These are phyloP conservation scores for Nyleta sp. DNA, from an alignment of 2,888 invertebrate genomes.

Conservation along the genomic window DNA sequence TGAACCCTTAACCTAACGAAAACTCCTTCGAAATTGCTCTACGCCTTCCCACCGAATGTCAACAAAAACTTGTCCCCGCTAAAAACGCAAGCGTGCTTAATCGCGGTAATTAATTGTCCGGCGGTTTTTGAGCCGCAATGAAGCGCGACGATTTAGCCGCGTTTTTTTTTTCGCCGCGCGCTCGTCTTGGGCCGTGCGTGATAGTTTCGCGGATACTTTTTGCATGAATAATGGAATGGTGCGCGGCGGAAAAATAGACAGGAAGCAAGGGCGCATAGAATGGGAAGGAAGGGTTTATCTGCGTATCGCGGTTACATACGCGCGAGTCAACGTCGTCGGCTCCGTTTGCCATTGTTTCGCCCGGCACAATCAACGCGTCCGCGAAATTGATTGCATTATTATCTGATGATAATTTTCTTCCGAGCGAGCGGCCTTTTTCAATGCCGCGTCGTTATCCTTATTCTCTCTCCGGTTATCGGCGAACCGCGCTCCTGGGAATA, in stretches of 20 bases:
- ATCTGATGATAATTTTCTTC: slow-evolving; percentile 53
- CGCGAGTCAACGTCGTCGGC: slow-evolving; percentile 29
- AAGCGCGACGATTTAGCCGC: slow-evolving; percentile 1
- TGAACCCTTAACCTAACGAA: too few relatives aligned
- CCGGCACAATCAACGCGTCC: slow-evolving; percentile 45
- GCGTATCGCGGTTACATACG: slow-evolving; percentile 43
- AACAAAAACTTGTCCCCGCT: too few relatives aligned
- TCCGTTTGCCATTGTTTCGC: slow-evolving; percentile 50
- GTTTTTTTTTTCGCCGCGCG: not conserved
- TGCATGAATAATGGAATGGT: slow-evolving; percentile 35
- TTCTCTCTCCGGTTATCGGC: slow-evolving; percentile 37
- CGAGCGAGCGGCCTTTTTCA: slow-evolving; percentile 47
- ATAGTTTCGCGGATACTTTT: slow-evolving; percentile 23
- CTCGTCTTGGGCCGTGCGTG: slow-evolving; percentile 3
- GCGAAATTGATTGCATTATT: slow-evolving; percentile 56
- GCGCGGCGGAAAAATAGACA: slow-evolving; percentile 40
- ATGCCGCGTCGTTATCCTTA: slow-evolving; percentile 41
- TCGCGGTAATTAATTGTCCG: slow-evolving; percentile 12
- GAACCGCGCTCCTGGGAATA: slow-evolving; percentile 21
- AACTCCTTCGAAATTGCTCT: too few relatives aligned
- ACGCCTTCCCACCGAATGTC: too few relatives aligned
- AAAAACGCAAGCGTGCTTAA: slow-evolving; percentile 3
- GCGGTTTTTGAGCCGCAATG: not conserved
- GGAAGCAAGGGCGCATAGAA: slow-evolving; percentile 24
- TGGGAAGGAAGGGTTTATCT: slow-evolving; percentile 47